Base-by-base conservation (phyloP, 2,888 invertebrate species). In the Athalia cordata region DNA sequence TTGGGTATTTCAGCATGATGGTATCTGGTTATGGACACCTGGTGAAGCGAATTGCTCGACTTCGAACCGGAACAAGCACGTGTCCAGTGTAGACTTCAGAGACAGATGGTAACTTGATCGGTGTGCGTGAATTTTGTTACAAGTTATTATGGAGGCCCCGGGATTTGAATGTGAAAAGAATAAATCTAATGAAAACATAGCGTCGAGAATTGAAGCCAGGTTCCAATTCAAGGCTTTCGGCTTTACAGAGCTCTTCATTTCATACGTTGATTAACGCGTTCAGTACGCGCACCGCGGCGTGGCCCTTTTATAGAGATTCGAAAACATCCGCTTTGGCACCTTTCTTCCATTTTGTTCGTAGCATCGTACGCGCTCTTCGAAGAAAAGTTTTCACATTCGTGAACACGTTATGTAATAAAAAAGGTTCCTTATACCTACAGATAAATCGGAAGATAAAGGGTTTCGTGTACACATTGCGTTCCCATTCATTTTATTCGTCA, bases 251-350 rank as follows among this genome's bases (percentile, higher is more conserved):
- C 72, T 45, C 15, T 59, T 59, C 72, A 45, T 72, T 59, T 72
- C 59, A 72, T 52, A 29, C 72, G 72, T 72, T 72, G 59, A 72
- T 72, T 72, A 72, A 72, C 72, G 72, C 59, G 57, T 72, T 72
- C 72, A 59, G 59, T 59, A 59, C 59, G 8, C 57, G 45, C n/a
- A 13, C 47, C 29, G 15, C 72, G 59, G 47, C 13, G 47, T 47
- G 55, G 3, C 11, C 45, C 43, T 52, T 47, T 8, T 29, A 45
- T 15, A 59, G 59, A 59, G 72, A 72, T 72, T 52, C 5, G 70
- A 47, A 70, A 70, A 70, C 70, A 70, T 55, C 70, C 70, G 57
- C 70, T 59, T 45, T 47, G 43, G 13, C 11, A 59, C 8, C 45
- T 59, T 59, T 43, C 29, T 67, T 50, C 7, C 29, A 29, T 29